A percentile compares a stretch with the other conserved stretches of the same genome.
phyloP scores from a whole-genome alignment of 2,888 invertebrate genomes.

The Caradrina clavipalpis region DNA sequence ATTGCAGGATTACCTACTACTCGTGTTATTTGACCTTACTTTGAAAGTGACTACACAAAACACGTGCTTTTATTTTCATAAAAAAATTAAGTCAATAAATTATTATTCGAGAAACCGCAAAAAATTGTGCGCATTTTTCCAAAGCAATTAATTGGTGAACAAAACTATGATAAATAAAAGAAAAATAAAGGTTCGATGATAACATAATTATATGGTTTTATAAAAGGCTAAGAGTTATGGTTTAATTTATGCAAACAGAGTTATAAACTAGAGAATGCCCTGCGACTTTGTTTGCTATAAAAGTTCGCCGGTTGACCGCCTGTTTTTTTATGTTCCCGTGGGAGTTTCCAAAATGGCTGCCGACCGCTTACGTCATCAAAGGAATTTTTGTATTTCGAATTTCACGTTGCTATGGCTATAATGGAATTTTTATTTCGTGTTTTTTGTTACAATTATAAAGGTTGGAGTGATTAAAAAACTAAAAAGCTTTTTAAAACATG shows the following conservation, averaged over 20 bases:
- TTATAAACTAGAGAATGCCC: constrained; percentile 9
- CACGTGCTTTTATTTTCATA: background rate
- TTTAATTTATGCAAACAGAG: constrained; percentile 19
- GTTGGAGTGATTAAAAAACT: background rate
- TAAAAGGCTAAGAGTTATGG: constrained; percentile 19
- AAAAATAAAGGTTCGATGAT: constrained; percentile 6
- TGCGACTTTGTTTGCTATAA: constrained; percentile 13
- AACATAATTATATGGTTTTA: constrained; percentile 30
- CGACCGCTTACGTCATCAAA: constrained; percentile 2
- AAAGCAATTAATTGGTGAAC: background rate
- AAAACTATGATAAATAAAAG: constrained; percentile 8
- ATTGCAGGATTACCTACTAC: background rate
- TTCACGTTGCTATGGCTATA: background rate
- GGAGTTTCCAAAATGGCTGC: constrained; percentile 18
- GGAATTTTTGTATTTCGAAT: constrained; percentile 18
- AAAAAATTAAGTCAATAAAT: background rate
- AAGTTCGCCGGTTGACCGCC: constrained; percentile 17
- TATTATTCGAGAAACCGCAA: background rate
- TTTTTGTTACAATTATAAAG: background rate
- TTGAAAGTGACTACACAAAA: background rate
- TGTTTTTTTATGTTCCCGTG: constrained; percentile 9
- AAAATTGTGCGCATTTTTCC: background rate
- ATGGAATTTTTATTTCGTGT: background rate
- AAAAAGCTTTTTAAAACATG: background rate
- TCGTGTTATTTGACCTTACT: background rate